Conservation (phyloP, 2,888 invertebrate genomes). For the Parnassius smintheus region DNA sequence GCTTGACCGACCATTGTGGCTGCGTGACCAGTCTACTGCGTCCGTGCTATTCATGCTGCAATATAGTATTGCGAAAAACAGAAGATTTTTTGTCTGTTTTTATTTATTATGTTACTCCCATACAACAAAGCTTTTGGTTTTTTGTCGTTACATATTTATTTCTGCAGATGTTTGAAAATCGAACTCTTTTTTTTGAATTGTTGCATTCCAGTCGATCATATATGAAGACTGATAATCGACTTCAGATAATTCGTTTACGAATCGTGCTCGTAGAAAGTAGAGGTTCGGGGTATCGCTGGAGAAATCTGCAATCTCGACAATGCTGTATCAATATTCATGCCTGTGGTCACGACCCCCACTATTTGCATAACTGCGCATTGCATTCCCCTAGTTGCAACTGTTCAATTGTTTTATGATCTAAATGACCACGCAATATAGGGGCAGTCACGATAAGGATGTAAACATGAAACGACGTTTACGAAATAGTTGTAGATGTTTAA, state of each 20-base stretch:
- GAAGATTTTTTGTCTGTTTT: slow-evolving; percentile 35
- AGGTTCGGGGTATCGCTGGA: slow-evolving; percentile 61
- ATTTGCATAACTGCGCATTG: slow-evolving; percentile 78
- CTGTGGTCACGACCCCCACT: slow-evolving; percentile 74
- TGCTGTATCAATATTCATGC: slow-evolving; percentile 80
- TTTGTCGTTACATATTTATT: slow-evolving; percentile 20
- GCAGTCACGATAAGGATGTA: slow-evolving; percentile 74
- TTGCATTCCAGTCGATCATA: slow-evolving; percentile 44
- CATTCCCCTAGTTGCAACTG: slow-evolving; percentile 74
- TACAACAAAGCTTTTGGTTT: slow-evolving; percentile 26
- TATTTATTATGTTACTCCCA: slow-evolving; percentile 32
- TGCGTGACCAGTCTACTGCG: slow-evolving; percentile 59
- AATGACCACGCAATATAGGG: slow-evolving; percentile 75
- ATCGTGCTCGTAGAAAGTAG: slow-evolving; percentile 70
- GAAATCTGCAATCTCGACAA: slow-evolving; percentile 75
- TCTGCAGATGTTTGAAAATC: slow-evolving; percentile 23
- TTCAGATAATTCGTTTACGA: slow-evolving; percentile 64
- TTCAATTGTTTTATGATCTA: slow-evolving; percentile 80
- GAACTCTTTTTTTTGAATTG: slow-evolving; percentile 2
- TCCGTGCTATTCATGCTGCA: slow-evolving; percentile 58
- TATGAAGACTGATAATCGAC: slow-evolving; percentile 58
- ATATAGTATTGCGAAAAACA: slow-evolving; percentile 50
- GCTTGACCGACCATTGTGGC: slow-evolving; percentile 64
- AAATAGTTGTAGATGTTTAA: slow-evolving; percentile 13
- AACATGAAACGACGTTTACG: slow-evolving; percentile 52